phyloP scores from a whole-genome alignment of 2,113 vertebrate species.

The Takifugu flavidus region DNA sequence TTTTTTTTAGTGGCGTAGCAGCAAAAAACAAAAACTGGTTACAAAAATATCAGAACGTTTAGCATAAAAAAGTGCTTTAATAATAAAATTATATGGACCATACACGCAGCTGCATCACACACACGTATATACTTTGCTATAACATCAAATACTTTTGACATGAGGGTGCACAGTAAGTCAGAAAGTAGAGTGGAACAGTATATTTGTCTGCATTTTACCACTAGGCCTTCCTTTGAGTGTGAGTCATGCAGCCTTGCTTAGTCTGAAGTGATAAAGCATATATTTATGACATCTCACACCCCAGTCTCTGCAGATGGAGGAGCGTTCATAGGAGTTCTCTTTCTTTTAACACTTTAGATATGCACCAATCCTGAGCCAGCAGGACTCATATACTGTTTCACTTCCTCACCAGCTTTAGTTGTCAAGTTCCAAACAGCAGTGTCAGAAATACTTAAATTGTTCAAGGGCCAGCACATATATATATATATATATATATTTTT shows the following conservation, averaged over 20 bases:
- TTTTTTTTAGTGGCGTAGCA: slow-evolving; percentile 34
- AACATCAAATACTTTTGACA: not conserved
- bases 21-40: slow-evolving; percentile 40
- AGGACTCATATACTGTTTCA: slow-evolving; percentile 37
- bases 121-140: too few species aligned
- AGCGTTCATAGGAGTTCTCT: not conserved
- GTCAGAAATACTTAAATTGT: slow-evolving; percentile 21
- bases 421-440: slow-evolving; percentile 5
- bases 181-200: not conserved
- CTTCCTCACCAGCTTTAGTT: slow-evolving; percentile 27
- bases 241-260: too few species aligned
- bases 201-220: too few species aligned
- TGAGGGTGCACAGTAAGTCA: not conserved
- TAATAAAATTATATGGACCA: slow-evolving; percentile 73
- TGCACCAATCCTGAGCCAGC: slow-evolving; percentile 69
- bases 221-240: too few species aligned
- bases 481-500: not conserved
- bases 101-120: slow-evolving; percentile 42
- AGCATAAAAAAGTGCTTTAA: slow-evolving; percentile 77
- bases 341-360: not conserved
- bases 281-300: slow-evolving; percentile 5
- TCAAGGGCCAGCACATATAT: slow-evolving; percentile 42
- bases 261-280: not conserved
- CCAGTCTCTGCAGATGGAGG: not conserved
- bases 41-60: slow-evolving; percentile 76